A percentile compares a stretch with the other conserved stretches of the same genome.
Evolutionary conservation across 2,797 vertebrate species (phyloP).

Genomic region (Onychomys torridus): DNA sequence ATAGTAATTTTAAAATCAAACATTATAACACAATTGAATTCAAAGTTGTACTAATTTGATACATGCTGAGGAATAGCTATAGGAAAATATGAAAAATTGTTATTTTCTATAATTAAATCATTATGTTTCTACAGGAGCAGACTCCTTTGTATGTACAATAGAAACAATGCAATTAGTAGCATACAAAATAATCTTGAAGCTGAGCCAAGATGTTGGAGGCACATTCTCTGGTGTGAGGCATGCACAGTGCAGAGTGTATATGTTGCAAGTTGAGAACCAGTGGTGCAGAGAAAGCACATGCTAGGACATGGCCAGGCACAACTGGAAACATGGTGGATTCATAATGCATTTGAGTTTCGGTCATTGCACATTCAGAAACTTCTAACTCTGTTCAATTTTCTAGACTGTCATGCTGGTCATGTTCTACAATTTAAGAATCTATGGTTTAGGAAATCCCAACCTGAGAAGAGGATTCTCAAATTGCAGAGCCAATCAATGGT

Average conservation of each 20-base stretch:
- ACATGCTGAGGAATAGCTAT: background rate
- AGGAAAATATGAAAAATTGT: background rate
- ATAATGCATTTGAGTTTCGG: background rate
- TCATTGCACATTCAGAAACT: background rate
- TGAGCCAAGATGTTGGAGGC: background rate
- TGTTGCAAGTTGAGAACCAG: background rate
- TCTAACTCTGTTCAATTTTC: background rate
- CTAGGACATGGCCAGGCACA: too few species aligned
- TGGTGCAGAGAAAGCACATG: background rate
- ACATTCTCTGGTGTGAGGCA: background rate
- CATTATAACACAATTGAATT: background rate
- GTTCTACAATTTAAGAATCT: background rate
- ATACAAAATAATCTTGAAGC: background rate
- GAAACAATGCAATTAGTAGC: background rate
- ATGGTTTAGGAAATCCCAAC: background rate
- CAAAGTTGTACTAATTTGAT: background rate
- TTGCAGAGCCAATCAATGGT: background rate
- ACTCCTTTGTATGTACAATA: background rate
- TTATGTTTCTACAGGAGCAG: background rate
- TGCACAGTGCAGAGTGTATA: background rate
- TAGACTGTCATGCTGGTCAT: background rate
- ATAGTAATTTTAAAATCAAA: conserved; percentile 5
- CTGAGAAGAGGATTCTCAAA: background rate
- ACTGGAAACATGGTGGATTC: background rate
- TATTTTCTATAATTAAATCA: background rate